Percentiles rank a stretch among this genome's conserved stretches.
Evolutionary conservation across 1,140 invertebrate species (phyloP).

Genomic region (Tetramorium alpestre): DNA sequence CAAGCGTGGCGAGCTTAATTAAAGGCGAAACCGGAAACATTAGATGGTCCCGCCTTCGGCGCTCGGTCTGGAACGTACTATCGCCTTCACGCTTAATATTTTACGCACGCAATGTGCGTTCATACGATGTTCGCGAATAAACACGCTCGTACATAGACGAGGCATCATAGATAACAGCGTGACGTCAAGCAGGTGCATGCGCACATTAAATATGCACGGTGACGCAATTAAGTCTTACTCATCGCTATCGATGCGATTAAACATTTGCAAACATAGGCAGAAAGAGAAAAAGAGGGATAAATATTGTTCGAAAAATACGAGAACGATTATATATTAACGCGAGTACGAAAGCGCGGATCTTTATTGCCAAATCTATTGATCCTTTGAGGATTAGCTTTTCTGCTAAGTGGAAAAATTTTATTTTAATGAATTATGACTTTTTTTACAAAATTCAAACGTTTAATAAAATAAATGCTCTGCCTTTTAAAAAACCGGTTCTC

Average conservation of each 20-base stretch:
- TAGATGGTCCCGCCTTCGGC: neutral
- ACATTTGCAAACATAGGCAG: neutral
- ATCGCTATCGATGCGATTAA: neutral
- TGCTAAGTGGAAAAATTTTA: no score
- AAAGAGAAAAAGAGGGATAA: neutral
- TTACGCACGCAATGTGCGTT: slow-evolving; percentile 13
- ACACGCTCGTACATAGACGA: neutral
- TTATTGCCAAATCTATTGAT: neutral
- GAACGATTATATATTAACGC: neutral
- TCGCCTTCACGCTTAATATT: slow-evolving; percentile 59
- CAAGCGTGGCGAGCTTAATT: slow-evolving; percentile 56
- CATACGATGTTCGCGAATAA: slow-evolving; percentile 19
- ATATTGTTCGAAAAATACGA: neutral
- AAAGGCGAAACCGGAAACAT: slow-evolving; percentile 63
- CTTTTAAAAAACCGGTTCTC: no score
- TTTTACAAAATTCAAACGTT: no score
- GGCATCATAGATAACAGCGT: slow-evolving; percentile 29
- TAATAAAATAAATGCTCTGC: no score
- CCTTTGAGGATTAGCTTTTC: no score
- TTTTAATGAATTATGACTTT: no score
- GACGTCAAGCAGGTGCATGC: slow-evolving; percentile 14
- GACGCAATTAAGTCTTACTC: slow-evolving; percentile 19
- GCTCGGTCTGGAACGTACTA: slow-evolving; percentile 22
- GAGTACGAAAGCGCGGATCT: neutral
- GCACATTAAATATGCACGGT: neutral